Evolutionary conservation across 2,888 invertebrate genomes (phyloP).

Genomic region (Empis stercorea): DNA sequence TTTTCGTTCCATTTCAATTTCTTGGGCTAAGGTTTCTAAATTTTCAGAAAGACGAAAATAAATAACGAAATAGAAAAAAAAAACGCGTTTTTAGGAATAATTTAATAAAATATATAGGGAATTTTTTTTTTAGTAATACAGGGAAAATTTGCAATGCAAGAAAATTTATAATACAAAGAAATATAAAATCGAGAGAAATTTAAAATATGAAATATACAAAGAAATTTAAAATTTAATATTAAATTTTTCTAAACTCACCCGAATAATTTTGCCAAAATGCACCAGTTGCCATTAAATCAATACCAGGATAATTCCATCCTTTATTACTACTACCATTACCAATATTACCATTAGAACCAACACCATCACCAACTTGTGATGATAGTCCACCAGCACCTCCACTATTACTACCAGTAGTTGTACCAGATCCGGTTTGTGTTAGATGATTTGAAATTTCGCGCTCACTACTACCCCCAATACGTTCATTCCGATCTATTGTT

Average conservation of each 20-base stretch:
- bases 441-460: conserved; percentile 21
- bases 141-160: no score
- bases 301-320: conserved; percentile 55
- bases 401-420: background rate
- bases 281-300: conserved; percentile 73
- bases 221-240: background rate
- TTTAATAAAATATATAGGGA: no score
- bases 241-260: conserved; percentile 48
- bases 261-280: conserved; percentile 90
- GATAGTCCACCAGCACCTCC: background rate
- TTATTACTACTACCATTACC: conserved; percentile 34
- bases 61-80: conserved; percentile 16
- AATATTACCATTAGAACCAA: conserved; percentile 23
- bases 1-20: conserved; percentile 79
- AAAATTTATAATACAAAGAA: no score
- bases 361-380: background rate
- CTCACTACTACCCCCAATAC: conserved; percentile 26
- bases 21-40: conserved; percentile 73
- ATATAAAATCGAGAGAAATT: background rate
- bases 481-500: conserved; percentile 17
- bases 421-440: background rate
- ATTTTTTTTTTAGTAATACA: no score
- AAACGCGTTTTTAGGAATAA: background rate
- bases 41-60: conserved; percentile 25
- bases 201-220: no score